A percentile compares a stretch with the other conserved stretches of the same genome.
These are phyloP conservation scores for Panonychus citri DNA, from an alignment of 1,140 invertebrate genomes.

Conservation along the genomic window DNA sequence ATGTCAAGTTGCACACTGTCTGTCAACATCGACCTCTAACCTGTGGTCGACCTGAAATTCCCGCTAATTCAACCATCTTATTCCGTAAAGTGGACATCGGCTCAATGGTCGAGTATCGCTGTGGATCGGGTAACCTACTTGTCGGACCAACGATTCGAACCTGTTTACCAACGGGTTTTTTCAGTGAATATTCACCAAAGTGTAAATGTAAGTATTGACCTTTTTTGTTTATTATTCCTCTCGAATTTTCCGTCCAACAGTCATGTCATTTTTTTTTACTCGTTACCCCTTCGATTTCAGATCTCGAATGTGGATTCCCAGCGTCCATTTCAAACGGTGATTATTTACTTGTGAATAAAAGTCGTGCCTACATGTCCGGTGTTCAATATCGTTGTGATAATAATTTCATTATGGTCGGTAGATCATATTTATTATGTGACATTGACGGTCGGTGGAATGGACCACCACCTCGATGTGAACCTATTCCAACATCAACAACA, in stretches of 20 bases:
- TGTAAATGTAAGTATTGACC: slow-evolving; percentile 51
- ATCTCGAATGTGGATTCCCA: slow-evolving; percentile 65
- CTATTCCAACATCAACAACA: slow-evolving; percentile 27
- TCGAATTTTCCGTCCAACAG: too few relatives aligned
- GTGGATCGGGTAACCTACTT: slow-evolving; percentile 57
- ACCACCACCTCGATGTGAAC: slow-evolving; percentile 62
- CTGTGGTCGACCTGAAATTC: slow-evolving; percentile 69
- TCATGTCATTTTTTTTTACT: not conserved
- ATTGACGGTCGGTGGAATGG: slow-evolving; percentile 81
- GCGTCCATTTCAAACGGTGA: slow-evolving; percentile 57
- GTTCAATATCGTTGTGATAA: slow-evolving; percentile 59
- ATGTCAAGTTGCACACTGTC: slow-evolving; percentile 60
- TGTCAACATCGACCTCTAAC: slow-evolving; percentile 78
- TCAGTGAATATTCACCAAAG: slow-evolving; percentile 73
- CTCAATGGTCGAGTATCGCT: slow-evolving; percentile 58
- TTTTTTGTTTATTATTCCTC: not conserved
- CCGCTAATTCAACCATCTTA: slow-evolving; percentile 70
- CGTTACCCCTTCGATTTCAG: slow-evolving; percentile 25
- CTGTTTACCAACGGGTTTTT: slow-evolving; percentile 72
- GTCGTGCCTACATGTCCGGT: slow-evolving; percentile 54
- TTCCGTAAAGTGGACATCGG: slow-evolving; percentile 48
- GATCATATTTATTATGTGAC: slow-evolving; percentile 59
- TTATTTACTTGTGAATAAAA: slow-evolving; percentile 55
- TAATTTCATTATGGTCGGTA: slow-evolving; percentile 55
- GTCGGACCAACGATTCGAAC: slow-evolving; percentile 57